Evolutionary conservation across 2,113 vertebrate species (phyloP).

Genomic region (Kryptolebias marmoratus): DNA sequence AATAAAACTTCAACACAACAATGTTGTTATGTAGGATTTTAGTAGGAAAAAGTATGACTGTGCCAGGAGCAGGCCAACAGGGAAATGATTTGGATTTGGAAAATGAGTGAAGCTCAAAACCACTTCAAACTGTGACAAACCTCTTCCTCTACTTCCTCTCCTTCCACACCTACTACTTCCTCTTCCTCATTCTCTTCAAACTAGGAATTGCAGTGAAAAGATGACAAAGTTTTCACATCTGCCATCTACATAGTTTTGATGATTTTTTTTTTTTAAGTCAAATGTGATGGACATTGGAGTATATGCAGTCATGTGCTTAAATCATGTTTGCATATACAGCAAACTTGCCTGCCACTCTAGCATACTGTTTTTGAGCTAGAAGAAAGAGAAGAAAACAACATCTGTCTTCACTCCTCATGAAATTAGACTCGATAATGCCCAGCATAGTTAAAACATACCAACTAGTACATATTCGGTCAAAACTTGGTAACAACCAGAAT

Average conservation of each 20-base stretch:
- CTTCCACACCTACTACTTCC: constrained; percentile 63
- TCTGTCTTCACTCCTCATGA: background rate
- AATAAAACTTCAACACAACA: constrained; percentile 3
- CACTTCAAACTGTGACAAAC: constrained; percentile 59
- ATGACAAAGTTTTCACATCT: constrained; percentile 10
- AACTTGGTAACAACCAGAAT: background rate
- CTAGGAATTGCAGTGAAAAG: constrained; percentile 57
- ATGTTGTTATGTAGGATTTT: constrained; percentile 12
- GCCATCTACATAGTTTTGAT: background rate
- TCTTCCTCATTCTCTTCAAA: constrained; percentile 75
- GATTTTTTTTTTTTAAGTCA: background rate
- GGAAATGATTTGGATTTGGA: constrained; percentile 12
- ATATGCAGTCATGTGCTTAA: constrained; percentile 51
- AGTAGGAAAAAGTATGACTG: constrained; percentile 3
- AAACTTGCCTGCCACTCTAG: constrained; percentile 65
- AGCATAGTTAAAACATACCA: background rate
- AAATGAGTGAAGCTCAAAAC: constrained; percentile 6
- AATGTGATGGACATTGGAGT: background rate
- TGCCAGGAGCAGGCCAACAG: constrained; percentile 7
- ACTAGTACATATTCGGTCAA: background rate
- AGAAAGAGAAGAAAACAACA: constrained; percentile 29
- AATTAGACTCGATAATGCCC: background rate
- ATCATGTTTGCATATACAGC: constrained; percentile 54
- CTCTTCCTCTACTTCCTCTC: constrained; percentile 63
- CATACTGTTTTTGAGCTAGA: constrained; percentile 53